Percentiles rank a stretch among this genome's conserved stretches.
Evolutionary conservation across 2,797 vertebrate species (phyloP).

Genomic region (Pangasius macronema): DNA sequence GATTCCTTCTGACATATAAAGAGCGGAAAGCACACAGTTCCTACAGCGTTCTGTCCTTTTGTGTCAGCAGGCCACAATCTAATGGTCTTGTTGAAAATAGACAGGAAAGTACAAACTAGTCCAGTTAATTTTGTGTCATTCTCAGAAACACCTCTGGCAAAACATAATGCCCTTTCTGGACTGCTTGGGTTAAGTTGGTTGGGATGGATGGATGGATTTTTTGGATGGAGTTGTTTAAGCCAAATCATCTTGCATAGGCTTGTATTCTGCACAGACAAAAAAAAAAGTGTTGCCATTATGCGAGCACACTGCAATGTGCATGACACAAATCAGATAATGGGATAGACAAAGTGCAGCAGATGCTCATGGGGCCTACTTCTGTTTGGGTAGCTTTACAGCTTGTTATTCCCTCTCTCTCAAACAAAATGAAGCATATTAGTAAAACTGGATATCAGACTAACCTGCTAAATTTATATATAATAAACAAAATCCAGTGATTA

Average conservation of each 20-base stretch:
- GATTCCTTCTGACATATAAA: background rate
- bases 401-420: background rate
- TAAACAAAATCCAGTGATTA: background rate
- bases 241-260: background rate
- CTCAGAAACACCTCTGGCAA: background rate
- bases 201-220: background rate
- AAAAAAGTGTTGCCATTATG: slow-evolving; percentile 34
- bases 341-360: background rate
- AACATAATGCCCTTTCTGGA: background rate
- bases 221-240: background rate
- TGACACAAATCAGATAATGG: slow-evolving; percentile 18
- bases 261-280: background rate
- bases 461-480: background rate
- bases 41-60: background rate
- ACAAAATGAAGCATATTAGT: background rate
- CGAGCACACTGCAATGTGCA: slow-evolving; percentile 14
- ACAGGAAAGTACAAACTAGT: background rate
- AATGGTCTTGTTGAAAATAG: slow-evolving; percentile 8
- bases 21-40: background rate
- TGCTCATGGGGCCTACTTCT: background rate
- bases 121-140: background rate
- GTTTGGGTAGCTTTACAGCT: background rate
- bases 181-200: background rate
- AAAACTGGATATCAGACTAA: background rate
- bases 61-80: background rate